A percentile compares a stretch with the other conserved stretches of the same genome.
Evolutionary conservation across 2,797 vertebrate species (phyloP).

Genomic region (Chaetophractus vellerosus): DNA sequence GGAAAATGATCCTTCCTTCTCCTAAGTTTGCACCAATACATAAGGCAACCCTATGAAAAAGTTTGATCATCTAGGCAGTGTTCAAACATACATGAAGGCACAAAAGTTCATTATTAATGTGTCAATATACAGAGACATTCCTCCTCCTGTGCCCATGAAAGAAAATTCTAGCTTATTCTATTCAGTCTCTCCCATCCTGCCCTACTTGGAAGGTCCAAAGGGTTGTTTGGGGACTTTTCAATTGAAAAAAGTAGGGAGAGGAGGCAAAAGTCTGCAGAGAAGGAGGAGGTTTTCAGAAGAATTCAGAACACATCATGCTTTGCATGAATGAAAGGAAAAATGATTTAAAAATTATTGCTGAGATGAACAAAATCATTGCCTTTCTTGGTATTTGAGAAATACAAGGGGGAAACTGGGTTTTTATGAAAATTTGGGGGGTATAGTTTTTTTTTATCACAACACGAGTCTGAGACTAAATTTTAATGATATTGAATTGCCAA

Average conservation of each 20-base stretch:
- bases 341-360: conserved; percentile 27
- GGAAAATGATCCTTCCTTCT: conserved; percentile 19
- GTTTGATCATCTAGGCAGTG: neutral
- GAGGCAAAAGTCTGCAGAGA: neutral
- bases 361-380: neutral
- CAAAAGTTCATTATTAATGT: neutral
- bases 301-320: neutral
- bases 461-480: neutral
- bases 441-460: too few relatives aligned
- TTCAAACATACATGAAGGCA: neutral
- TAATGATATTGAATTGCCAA: conserved; percentile 1
- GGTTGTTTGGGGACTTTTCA: neutral
- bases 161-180: neutral
- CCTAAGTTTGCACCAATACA: neutral
- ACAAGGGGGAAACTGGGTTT: neutral
- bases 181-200: neutral
- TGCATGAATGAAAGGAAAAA: neutral
- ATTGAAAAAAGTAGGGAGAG: neutral
- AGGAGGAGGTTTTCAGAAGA: neutral
- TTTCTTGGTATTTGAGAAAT: conserved; percentile 38
- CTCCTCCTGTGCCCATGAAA: neutral
- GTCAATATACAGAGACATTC: neutral
- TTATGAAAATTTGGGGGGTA: neutral
- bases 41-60: neutral
- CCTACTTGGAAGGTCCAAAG: neutral